Percentiles rank a stretch among this genome's conserved stretches.
Evolutionary conservation across 1,140 invertebrate genomes (phyloP).

Genomic region (Temnothorax nylanderi): DNA sequence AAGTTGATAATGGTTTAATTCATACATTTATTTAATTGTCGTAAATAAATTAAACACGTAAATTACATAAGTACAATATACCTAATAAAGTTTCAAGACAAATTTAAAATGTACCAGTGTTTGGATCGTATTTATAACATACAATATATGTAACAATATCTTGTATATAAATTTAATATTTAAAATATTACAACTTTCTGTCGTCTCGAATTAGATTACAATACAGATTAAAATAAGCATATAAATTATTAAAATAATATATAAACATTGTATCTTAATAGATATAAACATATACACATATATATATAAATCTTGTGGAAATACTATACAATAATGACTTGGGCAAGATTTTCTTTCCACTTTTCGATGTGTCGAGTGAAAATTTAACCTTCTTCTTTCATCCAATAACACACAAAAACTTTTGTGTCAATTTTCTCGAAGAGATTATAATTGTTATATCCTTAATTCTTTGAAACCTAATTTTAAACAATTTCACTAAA

Average conservation of each 20-base stretch:
- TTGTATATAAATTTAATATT: constrained; percentile 34
- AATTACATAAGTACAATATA: constrained; percentile 41
- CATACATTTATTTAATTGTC: constrained; percentile 38
- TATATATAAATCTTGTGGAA: constrained; percentile 6
- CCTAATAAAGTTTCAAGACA: constrained; percentile 4
- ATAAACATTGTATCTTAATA: constrained; percentile 13
- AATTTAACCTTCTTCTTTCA: background rate
- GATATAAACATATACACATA: too few species aligned
- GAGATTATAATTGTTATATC: background rate
- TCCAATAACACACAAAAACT: background rate
- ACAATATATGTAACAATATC: constrained; percentile 2
- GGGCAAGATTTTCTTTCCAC: background rate
- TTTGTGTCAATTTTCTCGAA: background rate
- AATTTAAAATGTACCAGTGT: background rate
- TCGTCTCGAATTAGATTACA: background rate
- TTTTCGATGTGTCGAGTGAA: background rate
- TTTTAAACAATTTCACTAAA: constrained; percentile 8
- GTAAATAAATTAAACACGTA: constrained; percentile 35
- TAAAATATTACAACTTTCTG: constrained; percentile 25
- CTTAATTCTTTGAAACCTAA: background rate
- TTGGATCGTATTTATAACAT: constrained; percentile 12
- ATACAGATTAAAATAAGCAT: constrained; percentile 26
- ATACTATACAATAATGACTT: constrained; percentile 14
- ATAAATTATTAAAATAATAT: constrained; percentile 35
- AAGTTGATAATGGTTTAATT: constrained; percentile 13